Percentiles rank a stretch among this genome's conserved stretches.
phyloP scores from a whole-genome alignment of 30 jellyfish, hydroid and myxozoan species.

The Morbakka virulenta region DNA sequence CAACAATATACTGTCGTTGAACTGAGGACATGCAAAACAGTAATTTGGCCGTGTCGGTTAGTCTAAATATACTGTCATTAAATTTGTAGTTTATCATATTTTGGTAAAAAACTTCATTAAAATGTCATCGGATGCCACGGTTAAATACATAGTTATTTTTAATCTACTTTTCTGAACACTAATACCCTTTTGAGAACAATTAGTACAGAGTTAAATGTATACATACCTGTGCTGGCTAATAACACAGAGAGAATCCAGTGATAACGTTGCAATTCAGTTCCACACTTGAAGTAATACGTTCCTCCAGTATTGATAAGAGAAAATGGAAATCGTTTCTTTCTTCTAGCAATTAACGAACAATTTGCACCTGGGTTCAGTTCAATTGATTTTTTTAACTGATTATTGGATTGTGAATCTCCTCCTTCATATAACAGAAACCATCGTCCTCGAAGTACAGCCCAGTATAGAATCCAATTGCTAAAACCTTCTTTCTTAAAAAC shows the following conservation, averaged over 20 bases:
- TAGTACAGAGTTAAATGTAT: too few species aligned
- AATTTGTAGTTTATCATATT: too few species aligned
- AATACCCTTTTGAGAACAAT: too few species aligned
- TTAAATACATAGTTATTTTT: too few species aligned
- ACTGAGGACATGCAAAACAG: too few species aligned
- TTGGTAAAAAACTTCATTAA: too few species aligned
- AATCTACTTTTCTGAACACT: too few species aligned
- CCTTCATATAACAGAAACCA: slow-evolving; percentile 91
- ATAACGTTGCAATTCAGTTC: slow-evolving; percentile 86
- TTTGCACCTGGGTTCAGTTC: slow-evolving; percentile 66
- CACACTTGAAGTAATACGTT: slow-evolving; percentile 78
- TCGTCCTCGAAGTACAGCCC: slow-evolving; percentile 85
- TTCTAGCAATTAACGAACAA: slow-evolving; percentile 82
- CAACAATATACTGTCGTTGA: too few species aligned
- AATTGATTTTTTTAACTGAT: slow-evolving; percentile 63
- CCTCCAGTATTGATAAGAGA: slow-evolving; percentile 85
- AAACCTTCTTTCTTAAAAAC: slow-evolving; percentile 87
- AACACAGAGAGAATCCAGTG: slow-evolving; percentile 83
- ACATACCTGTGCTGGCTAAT: slow-evolving; percentile 71
- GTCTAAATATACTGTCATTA: too few species aligned
- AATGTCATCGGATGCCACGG: too few species aligned
- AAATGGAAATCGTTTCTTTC: slow-evolving; percentile 83
- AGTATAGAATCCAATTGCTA: slow-evolving; percentile 75
- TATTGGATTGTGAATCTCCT: slow-evolving; percentile 8
- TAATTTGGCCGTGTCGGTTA: too few species aligned